Evolutionary conservation across 2,113 vertebrate species (phyloP).

Genomic region (Xerus inauris): DNA sequence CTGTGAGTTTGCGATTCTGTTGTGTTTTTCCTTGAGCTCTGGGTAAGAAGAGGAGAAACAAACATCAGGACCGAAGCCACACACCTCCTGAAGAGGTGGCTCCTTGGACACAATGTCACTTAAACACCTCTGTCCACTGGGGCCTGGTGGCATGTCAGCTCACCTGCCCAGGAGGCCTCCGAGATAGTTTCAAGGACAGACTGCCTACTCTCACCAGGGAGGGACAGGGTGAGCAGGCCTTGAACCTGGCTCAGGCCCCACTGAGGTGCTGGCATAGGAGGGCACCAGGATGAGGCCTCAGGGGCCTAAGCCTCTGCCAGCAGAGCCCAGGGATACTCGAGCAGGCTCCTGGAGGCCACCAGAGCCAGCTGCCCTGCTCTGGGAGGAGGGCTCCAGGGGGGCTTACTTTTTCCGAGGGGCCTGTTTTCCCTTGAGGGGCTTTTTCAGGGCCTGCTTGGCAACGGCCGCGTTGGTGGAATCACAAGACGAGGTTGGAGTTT

Average conservation of each 20-base stretch:
- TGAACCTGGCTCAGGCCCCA: neutral
- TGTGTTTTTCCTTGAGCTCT: slow-evolving; percentile 89
- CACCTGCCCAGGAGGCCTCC: neutral
- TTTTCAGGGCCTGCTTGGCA: slow-evolving; percentile 84
- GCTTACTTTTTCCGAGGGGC: slow-evolving; percentile 90
- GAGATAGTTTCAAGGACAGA: neutral
- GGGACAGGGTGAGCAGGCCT: neutral
- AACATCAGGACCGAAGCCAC: rapidly evolving
- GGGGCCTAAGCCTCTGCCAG: neutral
- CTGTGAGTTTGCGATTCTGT: slow-evolving; percentile 95
- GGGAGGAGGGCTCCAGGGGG: neutral
- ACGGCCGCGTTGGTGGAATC: slow-evolving; percentile 67
- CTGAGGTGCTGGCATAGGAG: neutral
- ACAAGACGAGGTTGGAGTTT: slow-evolving; percentile 67
- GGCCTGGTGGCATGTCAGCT: neutral
- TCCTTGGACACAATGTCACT: neutral
- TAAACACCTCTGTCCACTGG: neutral
- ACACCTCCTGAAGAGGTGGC: neutral
- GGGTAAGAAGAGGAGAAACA: slow-evolving; percentile 11
- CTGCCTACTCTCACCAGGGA: neutral
- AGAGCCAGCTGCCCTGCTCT: rapidly evolving
- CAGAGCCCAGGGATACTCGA: rapidly evolving
- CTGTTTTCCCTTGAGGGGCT: slow-evolving; percentile 86
- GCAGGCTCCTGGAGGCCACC: neutral
- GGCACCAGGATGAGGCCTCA: neutral